phyloP scores from a whole-genome alignment of 2,888 invertebrate species.

The Heliconius ethilla region DNA sequence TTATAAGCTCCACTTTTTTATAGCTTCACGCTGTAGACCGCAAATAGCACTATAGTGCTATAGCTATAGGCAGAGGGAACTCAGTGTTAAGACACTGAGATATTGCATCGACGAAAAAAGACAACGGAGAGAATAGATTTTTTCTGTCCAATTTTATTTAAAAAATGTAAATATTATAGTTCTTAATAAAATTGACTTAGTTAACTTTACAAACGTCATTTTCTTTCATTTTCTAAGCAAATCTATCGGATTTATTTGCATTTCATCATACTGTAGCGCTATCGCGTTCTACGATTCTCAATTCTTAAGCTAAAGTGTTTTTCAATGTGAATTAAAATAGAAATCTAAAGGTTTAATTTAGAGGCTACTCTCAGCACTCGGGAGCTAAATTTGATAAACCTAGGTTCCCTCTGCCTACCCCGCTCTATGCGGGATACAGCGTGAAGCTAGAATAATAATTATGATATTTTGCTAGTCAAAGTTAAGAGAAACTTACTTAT shows the following conservation, averaged over 20 bases:
- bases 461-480: neutral
- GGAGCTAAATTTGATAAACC: neutral
- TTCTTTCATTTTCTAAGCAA: neutral
- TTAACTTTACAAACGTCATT: neutral
- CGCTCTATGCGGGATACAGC: neutral
- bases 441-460: neutral
- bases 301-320: neutral
- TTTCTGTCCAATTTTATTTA: neutral
- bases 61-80: too few species aligned
- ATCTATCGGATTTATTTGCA: constrained; percentile 1
- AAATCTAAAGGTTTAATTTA: neutral
- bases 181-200: neutral
- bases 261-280: constrained; percentile 1
- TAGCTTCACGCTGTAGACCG: neutral
- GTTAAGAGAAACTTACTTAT: neutral
- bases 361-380: too few species aligned
- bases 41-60: too few species aligned
- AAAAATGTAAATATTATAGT: neutral
- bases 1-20: too few species aligned
- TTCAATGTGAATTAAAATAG: neutral
- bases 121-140: neutral
- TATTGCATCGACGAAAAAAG: neutral
- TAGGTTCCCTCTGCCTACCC: neutral
- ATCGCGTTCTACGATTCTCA: neutral
- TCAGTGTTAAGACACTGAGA: neutral